A percentile compares a stretch with the other conserved stretches of the same genome.
These are phyloP conservation scores for Holothuria scabra DNA, from an alignment of 53 echinoderm and acorn worm species.

Conservation along the genomic window DNA sequence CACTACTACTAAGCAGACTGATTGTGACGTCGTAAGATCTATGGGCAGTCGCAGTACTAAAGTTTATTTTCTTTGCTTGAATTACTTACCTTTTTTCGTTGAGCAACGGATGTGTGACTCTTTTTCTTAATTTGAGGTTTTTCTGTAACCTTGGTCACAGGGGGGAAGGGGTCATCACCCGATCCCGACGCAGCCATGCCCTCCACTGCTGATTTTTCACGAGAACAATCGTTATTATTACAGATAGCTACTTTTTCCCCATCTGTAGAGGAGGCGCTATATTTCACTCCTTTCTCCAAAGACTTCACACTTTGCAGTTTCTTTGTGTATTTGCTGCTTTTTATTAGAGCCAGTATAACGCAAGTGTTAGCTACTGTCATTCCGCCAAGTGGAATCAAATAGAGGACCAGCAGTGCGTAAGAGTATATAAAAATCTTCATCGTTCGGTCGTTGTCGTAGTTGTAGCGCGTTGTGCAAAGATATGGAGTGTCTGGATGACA, in stretches of 20 bases:
- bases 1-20: no score
- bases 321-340: conserved; percentile 27
- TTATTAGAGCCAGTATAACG: conserved; percentile 25
- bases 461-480: no score
- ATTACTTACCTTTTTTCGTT: conserved; percentile 59
- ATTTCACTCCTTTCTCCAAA: conserved; percentile 32
- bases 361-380: conserved; percentile 21
- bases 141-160: conserved; percentile 30
- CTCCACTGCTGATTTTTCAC: conserved; percentile 2
- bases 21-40: no score
- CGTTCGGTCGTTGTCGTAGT: no score
- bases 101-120: conserved; percentile 51
- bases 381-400: conserved; percentile 15
- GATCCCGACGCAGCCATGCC: conserved; percentile 22
- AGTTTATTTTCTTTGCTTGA: background rate
- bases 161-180: conserved; percentile 69
- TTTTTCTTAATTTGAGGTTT: conserved; percentile 31
- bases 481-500: no score
- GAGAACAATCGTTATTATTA: background rate
- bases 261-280: background rate
- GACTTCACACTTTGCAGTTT: conserved; percentile 42
- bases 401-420: conserved; percentile 4
- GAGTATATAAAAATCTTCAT: background rate
- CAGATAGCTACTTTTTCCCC: conserved; percentile 5
- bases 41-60: background rate